Evolutionary conservation across 2,113 vertebrate species (phyloP).

Genomic region (Thunnus maccoyii): DNA sequence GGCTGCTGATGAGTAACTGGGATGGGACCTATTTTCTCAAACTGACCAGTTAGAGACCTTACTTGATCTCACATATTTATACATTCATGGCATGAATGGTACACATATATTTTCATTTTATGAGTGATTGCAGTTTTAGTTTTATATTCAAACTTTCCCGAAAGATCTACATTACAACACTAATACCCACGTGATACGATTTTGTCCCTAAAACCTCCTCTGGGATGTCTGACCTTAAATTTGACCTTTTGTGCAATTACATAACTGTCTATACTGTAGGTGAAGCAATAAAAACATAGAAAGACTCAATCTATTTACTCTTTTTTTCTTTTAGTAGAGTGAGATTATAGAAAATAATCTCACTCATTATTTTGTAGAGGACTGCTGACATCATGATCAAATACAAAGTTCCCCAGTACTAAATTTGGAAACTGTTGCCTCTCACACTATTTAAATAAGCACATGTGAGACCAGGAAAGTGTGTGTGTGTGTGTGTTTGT

Average conservation of each 20-base stretch:
- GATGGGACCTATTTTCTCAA: slow-evolving; percentile 32
- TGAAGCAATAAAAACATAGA: background rate
- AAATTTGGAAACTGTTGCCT: background rate
- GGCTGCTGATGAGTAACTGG: slow-evolving; percentile 26
- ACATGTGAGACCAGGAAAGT: background rate
- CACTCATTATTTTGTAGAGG: background rate
- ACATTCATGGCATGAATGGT: background rate
- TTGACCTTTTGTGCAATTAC: slow-evolving; percentile 15
- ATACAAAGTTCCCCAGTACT: background rate
- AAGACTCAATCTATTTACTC: background rate
- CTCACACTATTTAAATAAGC: background rate
- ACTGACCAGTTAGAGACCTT: slow-evolving; percentile 8
- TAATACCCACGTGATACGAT: background rate
- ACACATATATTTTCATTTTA: background rate
- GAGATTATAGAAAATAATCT: background rate
- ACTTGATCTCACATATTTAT: slow-evolving; percentile 16
- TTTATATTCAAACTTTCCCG: background rate
- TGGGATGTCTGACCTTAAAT: background rate
- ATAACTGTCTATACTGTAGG: slow-evolving; percentile 1
- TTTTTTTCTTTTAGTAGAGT: background rate
- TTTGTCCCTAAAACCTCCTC: slow-evolving; percentile 3
- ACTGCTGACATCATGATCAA: background rate
- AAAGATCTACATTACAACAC: background rate
- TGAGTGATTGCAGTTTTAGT: background rate
- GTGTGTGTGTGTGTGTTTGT: background rate